A percentile compares a stretch with the other conserved stretches of the same genome.
phyloP scores from a whole-genome alignment of 2,113 vertebrate genomes.

The Cyanoramphus novaezelandiae region DNA sequence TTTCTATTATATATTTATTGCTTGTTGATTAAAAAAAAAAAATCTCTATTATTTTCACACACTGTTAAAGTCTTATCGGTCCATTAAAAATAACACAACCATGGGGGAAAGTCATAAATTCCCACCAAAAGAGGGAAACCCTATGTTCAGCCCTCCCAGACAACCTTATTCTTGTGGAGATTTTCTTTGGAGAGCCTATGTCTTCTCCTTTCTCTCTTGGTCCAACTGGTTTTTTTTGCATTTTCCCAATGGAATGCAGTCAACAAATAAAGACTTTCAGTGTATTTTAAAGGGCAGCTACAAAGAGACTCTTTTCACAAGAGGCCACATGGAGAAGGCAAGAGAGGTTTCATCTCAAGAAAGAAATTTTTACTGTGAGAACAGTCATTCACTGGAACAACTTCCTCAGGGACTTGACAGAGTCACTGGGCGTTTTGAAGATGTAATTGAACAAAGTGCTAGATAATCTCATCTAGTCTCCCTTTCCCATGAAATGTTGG shows the following conservation, averaged over 20 bases:
- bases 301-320: not conserved
- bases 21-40: not conserved
- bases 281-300: not conserved
- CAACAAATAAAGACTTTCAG: not conserved
- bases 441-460: not conserved
- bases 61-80: accelerated
- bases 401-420: not conserved
- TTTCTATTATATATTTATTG: not conserved
- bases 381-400: not conserved
- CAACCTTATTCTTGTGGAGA: not conserved
- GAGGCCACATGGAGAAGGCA: not conserved
- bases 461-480: not conserved
- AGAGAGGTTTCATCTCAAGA: not conserved
- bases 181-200: not conserved
- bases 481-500: not conserved
- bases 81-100: not conserved
- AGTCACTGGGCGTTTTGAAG: not conserved
- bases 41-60: accelerated
- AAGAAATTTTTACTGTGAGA: not conserved
- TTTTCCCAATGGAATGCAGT: not conserved
- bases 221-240: accelerated
- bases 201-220: not conserved
- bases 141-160: not conserved
- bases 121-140: not conserved
- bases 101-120: not conserved